Conservation (phyloP, 2,888 invertebrate species). For the Cryptocephalus primarius region DNA sequence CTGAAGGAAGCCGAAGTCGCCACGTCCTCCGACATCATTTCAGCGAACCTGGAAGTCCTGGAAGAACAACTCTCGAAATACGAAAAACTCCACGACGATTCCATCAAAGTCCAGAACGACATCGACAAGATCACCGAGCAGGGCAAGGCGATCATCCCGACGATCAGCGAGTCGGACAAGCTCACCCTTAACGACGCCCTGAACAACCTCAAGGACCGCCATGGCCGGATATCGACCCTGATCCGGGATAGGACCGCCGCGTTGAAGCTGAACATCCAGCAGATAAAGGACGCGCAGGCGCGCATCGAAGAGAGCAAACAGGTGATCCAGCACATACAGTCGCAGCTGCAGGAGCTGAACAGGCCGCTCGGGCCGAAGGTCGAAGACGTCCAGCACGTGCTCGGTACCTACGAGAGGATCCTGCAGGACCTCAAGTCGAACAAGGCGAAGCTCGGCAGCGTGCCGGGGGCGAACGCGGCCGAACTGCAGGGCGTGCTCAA, state of each 20-base stretch:
- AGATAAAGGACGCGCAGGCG: slow-evolving; percentile 70
- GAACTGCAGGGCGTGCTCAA: slow-evolving; percentile 68
- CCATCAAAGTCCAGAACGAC: slow-evolving; percentile 56
- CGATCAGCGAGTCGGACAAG: slow-evolving; percentile 77
- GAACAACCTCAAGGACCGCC: slow-evolving; percentile 66
- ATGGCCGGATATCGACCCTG: slow-evolving; percentile 59
- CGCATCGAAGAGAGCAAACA: slow-evolving; percentile 69
- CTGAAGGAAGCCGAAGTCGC: slow-evolving; percentile 83
- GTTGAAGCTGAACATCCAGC: slow-evolving; percentile 66
- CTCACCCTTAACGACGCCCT: slow-evolving; percentile 71
- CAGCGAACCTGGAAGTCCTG: slow-evolving; percentile 68
- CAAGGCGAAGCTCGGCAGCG: slow-evolving; percentile 63
- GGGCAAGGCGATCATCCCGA: slow-evolving; percentile 67
- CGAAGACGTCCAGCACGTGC: slow-evolving; percentile 79
- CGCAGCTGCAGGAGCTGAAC: slow-evolving; percentile 69
- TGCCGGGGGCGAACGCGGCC: slow-evolving; percentile 65
- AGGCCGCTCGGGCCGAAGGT: slow-evolving; percentile 79
- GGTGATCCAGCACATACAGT: slow-evolving; percentile 72
- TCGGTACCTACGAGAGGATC: slow-evolving; percentile 67
- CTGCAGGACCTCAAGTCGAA: slow-evolving; percentile 66
- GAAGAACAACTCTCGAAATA: slow-evolving; percentile 85
- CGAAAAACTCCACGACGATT: slow-evolving; percentile 64
- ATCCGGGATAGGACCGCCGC: slow-evolving; percentile 66
- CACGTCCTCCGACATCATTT: slow-evolving; percentile 67
- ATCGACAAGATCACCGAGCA: slow-evolving; percentile 68